Evolutionary conservation across 1,140 invertebrate species (phyloP).

Genomic region (Sweltsa coloradensis): DNA sequence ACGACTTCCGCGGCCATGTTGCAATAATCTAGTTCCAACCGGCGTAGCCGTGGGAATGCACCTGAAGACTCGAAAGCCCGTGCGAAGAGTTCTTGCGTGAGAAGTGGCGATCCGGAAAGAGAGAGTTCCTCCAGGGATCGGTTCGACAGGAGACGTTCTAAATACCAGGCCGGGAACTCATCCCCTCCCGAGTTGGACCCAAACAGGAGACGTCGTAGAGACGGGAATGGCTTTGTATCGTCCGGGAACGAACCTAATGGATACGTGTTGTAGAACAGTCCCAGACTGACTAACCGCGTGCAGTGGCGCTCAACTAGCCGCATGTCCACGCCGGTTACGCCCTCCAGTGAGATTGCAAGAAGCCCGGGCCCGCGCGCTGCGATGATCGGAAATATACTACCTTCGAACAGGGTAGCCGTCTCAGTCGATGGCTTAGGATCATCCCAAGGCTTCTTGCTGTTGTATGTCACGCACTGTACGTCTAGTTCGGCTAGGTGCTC

Average conservation of each 20-base stretch:
- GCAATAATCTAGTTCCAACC: conserved; percentile 15
- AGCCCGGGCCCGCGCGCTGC: conserved; percentile 8
- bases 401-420: conserved; percentile 2
- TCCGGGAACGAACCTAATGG: conserved; percentile 1
- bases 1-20: conserved; percentile 14
- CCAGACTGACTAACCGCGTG: conserved; percentile 7
- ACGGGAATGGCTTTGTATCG: conserved; percentile 9
- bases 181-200: conserved; percentile 13
- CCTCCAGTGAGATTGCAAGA: conserved; percentile 11
- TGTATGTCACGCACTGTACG: conserved; percentile 11
- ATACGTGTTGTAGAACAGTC: conserved; percentile 15
- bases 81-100: conserved; percentile 10
- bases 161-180: conserved; percentile 11
- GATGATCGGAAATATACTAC: conserved; percentile 12
- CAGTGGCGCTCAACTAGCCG: conserved; percentile 6
- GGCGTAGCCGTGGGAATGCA: conserved; percentile 11
- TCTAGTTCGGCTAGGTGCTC: conserved; percentile 10
- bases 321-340: conserved; percentile 11
- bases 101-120: conserved; percentile 12
- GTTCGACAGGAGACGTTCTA: conserved; percentile 12
- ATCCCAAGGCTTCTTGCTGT: conserved; percentile 2
- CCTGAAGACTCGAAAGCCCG: conserved; percentile 10
- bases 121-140: conserved; percentile 11
- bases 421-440: not conserved
- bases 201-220: conserved; percentile 10